Base-by-base conservation (phyloP, 2,797 vertebrate genomes). In the Lindbergichthys nudifrons region DNA sequence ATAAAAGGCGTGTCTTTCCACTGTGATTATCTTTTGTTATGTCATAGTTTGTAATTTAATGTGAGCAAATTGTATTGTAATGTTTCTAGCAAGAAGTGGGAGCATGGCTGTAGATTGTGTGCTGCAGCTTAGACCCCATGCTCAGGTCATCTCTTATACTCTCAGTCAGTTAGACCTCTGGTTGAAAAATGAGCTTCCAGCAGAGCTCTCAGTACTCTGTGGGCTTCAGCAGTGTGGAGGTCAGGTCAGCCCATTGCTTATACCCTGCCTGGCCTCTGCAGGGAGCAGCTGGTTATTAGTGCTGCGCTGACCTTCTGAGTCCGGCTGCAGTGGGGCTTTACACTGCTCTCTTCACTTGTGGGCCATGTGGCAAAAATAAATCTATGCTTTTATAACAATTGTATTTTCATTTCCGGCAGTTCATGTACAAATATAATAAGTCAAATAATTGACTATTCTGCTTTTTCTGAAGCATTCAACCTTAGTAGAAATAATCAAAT, bases 201-300 rank as follows among this genome's bases (percentile, higher is more conserved):
- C 63, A 70, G 61, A 58, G 60, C 52, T 48, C 26, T 73, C 36
- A 1, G n/a, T 46, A 46, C 69, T 51, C 65, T n/a, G 23, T 46
- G 59, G 56, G 42, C 65, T 67, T 65, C 19, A 18, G 53, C 10
- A 12, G 14, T 16, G 39, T 61, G 62, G 45, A 66, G 66, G 26
- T 73, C 62, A 43, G 65, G 58, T 70, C 68, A 59, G 54, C 45
- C 52, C 60, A 46, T 56, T 23, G 69, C 76, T 79, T 70, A 54
- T 70, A 59, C 75, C 58, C 47, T 42, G 23, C 41, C 36, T 70
- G 2, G 2, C 46, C 26, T 65, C 63, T 52, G 64, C 11, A 0
- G 62, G 58, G 73, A 64, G 26, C 62, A 0, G 6, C 65, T 46
- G 61, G 32, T 73, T 77, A 68, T 76, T 61, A 62, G 62, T 68